phyloP scores from a whole-genome alignment of 2,888 invertebrate genomes.

The Spatulosminthurus flaviceps region DNA sequence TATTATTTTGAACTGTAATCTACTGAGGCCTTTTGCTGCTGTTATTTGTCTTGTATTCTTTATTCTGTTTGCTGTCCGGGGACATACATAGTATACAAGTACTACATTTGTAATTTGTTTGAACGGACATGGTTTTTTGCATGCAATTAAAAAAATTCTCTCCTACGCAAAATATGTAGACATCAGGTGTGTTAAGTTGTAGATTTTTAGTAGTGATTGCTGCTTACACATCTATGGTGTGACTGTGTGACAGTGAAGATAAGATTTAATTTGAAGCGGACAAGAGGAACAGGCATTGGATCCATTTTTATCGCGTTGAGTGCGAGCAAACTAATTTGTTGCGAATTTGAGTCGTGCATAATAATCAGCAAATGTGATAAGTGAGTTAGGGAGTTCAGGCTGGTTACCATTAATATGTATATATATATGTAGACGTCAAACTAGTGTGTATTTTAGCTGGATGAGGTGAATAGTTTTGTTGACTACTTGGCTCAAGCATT shows the following conservation, averaged over 20 bases:
- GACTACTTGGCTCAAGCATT: not conserved
- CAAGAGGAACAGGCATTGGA: not conserved
- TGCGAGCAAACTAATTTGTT: constrained; percentile 31
- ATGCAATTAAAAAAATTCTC: not conserved
- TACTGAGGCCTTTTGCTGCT: no score
- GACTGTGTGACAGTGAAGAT: constrained; percentile 27
- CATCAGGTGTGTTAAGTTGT: not conserved
- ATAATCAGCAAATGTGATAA: not conserved
- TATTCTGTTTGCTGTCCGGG: no score
- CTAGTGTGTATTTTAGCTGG: no score
- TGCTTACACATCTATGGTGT: not conserved
- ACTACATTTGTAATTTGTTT: no score
- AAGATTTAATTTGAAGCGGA: constrained; percentile 24
- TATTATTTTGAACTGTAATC: no score
- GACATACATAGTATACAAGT: no score
- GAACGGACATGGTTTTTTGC: not conserved
- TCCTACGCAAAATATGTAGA: not conserved
- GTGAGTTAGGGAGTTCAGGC: not conserved
- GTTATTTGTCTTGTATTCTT: no score
- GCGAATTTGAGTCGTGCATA: constrained; percentile 26
- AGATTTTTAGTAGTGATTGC: not conserved
- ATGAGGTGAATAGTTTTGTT: not conserved
- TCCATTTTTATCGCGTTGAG: constrained; percentile 12
- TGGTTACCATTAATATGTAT: not conserved
- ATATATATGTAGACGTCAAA: not conserved